Evolutionary conservation across 2,797 vertebrate species (phyloP).

Genomic region (Enteromius fasciolatus): DNA sequence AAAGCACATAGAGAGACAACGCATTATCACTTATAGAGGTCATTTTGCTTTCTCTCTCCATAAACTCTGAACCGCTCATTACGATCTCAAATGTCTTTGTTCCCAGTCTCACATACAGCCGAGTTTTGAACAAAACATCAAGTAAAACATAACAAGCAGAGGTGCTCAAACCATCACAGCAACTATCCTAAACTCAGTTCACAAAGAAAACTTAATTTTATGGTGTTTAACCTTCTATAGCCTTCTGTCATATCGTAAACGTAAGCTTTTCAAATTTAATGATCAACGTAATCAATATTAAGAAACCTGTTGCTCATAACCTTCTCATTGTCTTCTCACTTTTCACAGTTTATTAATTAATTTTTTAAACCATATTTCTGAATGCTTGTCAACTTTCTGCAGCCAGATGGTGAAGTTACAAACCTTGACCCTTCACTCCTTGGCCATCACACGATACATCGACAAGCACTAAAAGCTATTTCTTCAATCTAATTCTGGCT

Average conservation of each 20-base stretch:
- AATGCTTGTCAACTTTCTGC: not conserved
- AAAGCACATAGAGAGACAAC: not conserved
- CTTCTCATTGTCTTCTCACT: not conserved
- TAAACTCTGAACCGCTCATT: not conserved
- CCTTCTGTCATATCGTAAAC: not conserved
- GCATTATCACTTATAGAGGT: not conserved
- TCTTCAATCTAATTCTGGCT: not conserved
- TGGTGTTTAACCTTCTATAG: too few species aligned
- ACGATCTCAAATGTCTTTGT: not conserved
- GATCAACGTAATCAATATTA: not conserved
- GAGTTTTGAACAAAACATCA: not conserved
- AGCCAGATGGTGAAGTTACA: not conserved
- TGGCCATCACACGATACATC: not conserved
- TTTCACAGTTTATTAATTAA: not conserved
- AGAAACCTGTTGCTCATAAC: not conserved
- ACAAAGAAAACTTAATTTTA: too few species aligned
- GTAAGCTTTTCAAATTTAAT: not conserved
- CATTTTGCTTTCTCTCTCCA: not conserved
- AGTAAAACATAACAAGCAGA: not conserved
- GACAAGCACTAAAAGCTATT: not conserved
- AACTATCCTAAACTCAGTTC: not conserved
- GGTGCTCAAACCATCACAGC: not conserved
- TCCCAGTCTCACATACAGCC: not conserved
- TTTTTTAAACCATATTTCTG: not conserved
- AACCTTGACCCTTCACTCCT: not conserved